Evolutionary conservation across 2,113 vertebrate genomes (phyloP).

Genomic region (Jacana jacana): DNA sequence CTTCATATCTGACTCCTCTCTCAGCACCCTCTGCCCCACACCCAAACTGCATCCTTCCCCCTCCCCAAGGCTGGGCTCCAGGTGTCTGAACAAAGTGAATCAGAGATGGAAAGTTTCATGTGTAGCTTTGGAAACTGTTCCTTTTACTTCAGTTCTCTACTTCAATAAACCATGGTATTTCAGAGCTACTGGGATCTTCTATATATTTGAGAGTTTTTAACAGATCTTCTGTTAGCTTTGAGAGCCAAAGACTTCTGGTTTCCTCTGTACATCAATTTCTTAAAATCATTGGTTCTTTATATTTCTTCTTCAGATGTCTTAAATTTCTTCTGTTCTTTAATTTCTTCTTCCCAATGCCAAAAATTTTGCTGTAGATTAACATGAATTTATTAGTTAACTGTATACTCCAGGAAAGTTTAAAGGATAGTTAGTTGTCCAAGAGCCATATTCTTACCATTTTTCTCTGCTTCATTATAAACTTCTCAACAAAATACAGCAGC

Average conservation of each 20-base stretch:
- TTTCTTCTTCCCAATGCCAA: background rate
- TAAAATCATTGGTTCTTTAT: background rate
- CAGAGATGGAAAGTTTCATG: background rate
- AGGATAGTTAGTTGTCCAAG: background rate
- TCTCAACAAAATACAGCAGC: background rate
- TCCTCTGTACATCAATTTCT: background rate
- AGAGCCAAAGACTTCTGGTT: background rate
- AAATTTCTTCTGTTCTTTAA: background rate
- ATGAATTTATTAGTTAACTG: background rate
- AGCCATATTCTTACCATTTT: background rate
- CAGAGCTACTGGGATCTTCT: background rate
- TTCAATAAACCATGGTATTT: background rate
- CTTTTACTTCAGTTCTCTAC: background rate
- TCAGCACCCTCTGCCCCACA: background rate
- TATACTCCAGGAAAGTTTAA: background rate
- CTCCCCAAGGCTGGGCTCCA: background rate
- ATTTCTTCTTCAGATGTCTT: background rate
- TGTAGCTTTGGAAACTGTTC: background rate
- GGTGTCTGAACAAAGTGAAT: background rate
- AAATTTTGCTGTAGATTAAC: background rate
- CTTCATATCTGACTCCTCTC: background rate
- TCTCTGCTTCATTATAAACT: background rate
- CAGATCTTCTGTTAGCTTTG: background rate
- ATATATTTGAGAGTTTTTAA: background rate
- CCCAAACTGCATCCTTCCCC: background rate